Evolutionary conservation across 2,888 invertebrate genomes (phyloP), one percentile per base, ranked within the genome.

Genomic region (Chrysodeixis includens): DNA sequence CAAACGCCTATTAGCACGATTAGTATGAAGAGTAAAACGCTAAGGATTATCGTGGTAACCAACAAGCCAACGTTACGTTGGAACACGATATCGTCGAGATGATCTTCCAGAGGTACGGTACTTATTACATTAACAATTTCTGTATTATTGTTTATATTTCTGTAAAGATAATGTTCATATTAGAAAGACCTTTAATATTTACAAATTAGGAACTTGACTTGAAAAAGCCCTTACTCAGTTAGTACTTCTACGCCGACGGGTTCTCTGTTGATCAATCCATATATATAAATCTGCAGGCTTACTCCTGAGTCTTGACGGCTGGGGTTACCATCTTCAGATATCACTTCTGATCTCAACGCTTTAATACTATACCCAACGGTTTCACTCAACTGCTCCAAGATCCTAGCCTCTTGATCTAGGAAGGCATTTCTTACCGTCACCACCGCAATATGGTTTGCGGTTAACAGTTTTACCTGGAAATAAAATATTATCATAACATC

Each of bases 391-490:
- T 86, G 76, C 35, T 78, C 66, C 57, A 95, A 69, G 66, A 94
- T 84, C 56, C 67, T 61, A 30, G 69, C 71, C 81, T 94, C 91
- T 64, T 94, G 89, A 73, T 95, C 93, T 69, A 94, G 76, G 75
- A 94, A 91, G 57, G 90, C 89, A 74, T 93, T 83, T 79, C 82
- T 83, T 22, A 95, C 75, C 18, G 91, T 93, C 16, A 95, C 71
- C 7, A 95, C 91, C 1, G 90, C 91, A 68, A 95, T 93, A 70
- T 95, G 89, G 63, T 86, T 84, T 46, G 85, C 76, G 56, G 92
- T 85, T 71, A 95, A 81, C 35, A 94, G 80, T 84, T 91, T 93
- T 30, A 95, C 93, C 95, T 95, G 83, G 63, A 92, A 93, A 79
- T 64, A 79, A 58, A 69, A 81, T 32, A 63, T 59, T 54, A 66